A percentile compares a stretch with the other conserved stretches of the same genome.
phyloP scores from a whole-genome alignment of 2,888 invertebrate genomes.

The Podabrus alpinus region DNA sequence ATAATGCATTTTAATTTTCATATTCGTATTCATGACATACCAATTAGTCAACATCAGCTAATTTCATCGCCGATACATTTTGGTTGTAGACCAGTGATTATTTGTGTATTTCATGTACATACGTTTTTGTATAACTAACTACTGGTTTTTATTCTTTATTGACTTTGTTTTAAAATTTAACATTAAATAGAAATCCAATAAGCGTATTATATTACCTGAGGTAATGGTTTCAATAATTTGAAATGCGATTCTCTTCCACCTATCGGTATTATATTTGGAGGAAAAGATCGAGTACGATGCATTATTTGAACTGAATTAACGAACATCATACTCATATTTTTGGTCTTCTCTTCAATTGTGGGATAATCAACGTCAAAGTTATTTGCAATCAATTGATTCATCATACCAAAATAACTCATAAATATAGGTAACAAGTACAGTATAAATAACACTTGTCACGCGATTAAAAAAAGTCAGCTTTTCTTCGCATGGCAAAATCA shows the following conservation, averaged over 20 bases:
- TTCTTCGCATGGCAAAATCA: neutral
- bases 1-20: too few relatives aligned
- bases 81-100: too few relatives aligned
- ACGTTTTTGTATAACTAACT: too few relatives aligned
- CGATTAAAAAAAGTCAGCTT: neutral
- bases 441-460: neutral
- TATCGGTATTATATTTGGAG: constrained; percentile 46
- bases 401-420: neutral
- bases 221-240: neutral
- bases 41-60: too few relatives aligned
- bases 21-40: too few relatives aligned
- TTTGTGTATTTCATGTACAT: too few relatives aligned
- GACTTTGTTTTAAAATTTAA: too few relatives aligned
- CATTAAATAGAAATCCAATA: too few relatives aligned
- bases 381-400: constrained; percentile 27
- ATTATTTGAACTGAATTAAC: constrained; percentile 46
- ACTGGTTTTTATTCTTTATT: too few relatives aligned
- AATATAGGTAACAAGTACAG: neutral
- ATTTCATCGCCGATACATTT: too few relatives aligned
- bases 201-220: neutral
- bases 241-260: constrained; percentile 38
- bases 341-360: constrained; percentile 35
- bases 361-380: constrained; percentile 46
- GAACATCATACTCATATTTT: constrained; percentile 47
- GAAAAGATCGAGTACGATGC: constrained; percentile 42